These are phyloP conservation scores for Pissodes strobi DNA, from an alignment of 1,140 invertebrate species.

Conservation along the genomic window DNA sequence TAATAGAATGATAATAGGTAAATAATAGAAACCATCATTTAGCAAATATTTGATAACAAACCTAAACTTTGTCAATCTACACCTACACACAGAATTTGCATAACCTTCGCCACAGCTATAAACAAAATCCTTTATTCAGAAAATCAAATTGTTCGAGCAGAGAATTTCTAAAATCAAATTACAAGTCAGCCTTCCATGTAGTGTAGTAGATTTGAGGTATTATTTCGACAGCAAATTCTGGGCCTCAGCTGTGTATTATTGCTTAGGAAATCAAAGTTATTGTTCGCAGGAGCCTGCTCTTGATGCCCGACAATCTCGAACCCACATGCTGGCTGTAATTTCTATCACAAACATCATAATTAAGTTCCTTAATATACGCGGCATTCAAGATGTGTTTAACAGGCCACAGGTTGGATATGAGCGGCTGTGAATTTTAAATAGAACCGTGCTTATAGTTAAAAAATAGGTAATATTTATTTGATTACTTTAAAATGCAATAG, in stretches of 20 bases:
- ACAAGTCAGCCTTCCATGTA: not conserved
- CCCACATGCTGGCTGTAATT: conserved; percentile 8
- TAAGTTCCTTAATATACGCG: conserved; percentile 16
- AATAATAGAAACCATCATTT: no score
- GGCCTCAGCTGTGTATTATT: conserved; percentile 1
- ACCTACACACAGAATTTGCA: not conserved
- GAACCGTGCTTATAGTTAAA: no score
- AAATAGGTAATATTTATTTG: no score
- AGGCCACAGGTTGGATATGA: not conserved
- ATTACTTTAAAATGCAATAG: no score
- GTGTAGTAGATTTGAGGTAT: conserved; percentile 8
- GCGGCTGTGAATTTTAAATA: no score
- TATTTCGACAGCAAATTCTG: conserved; percentile 6
- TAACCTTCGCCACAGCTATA: not conserved
- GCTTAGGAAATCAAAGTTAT: conserved; percentile 27
- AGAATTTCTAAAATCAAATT: conserved; percentile 15
- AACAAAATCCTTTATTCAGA: conserved; percentile 14
- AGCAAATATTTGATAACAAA: no score
- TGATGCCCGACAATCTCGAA: conserved; percentile 16
- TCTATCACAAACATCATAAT: conserved; percentile 24
- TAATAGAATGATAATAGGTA: no score
- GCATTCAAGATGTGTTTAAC: conserved; percentile 2
- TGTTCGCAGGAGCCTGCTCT: conserved; percentile 15
- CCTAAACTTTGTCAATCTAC: no score
- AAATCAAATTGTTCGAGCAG: conserved; percentile 20